Evolutionary conservation across 2,113 vertebrate genomes (phyloP), one percentile per base, ranked within the genome.

Genomic region (Oncorhynchus gorbuscha): DNA sequence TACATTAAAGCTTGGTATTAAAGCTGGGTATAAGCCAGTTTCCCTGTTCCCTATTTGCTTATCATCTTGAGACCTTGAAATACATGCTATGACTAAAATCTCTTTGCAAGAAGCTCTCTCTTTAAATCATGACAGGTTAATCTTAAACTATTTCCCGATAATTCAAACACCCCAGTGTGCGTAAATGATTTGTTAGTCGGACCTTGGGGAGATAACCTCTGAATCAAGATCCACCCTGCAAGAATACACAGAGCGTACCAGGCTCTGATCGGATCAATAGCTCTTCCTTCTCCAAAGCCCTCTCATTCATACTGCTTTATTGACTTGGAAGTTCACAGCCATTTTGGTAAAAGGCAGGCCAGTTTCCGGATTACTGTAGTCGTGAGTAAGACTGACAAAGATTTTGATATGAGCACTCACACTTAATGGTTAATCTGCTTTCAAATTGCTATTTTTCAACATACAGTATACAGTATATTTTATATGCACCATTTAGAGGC

Each of bases 111-210:
- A 45, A 78, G 74, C 67, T 62, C 45, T 12, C 72, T 79, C 74
- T 45, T 68, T 72, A 39, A 81, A 35, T 89, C 73, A 5, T 61
- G 74, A 45, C 73, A 71, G 84, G 86, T 92, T 90, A 89, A 84
- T 77, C 81, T 89, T 89, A 83, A 89, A 69, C 86, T 84, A 82
- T 83, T 78, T 79, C 76, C 85, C 84, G 75, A 91, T 92, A 89
- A 82, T 89, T 83, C 84, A 69, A 73, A 78, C 72, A 67, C 49
- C 67, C 35, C 32, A 18, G 69, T 55, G 24, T 83, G 81, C 69
- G 92, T 92, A 83, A 92, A 91, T 92, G 85, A 92, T 93, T 93
- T 83, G 85, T 91, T 39, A 81, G 79, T 65, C 66, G 73, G 81
- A 85, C 76, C 66, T 76, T 77, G 76, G 5, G 18, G 39, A 89